Evolutionary conservation across 2,888 invertebrate genomes (phyloP), one percentile per base, ranked within the genome.

Genomic region (Tetranychus truncatus): DNA sequence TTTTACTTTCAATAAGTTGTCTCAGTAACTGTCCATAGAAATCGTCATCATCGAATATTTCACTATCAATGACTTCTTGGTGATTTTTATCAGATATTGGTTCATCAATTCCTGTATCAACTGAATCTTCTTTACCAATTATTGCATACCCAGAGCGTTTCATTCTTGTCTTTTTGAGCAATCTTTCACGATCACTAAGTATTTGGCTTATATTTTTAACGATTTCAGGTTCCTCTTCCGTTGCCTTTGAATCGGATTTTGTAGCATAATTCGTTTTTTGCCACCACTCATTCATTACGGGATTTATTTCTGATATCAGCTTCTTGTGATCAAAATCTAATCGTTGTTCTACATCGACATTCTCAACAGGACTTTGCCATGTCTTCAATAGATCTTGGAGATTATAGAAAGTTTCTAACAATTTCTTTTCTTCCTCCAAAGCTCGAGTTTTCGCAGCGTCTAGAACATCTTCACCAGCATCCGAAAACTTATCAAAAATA

Each of bases 1-100:
- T 89, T 83, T 95, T 95, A 78, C 89, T 89, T 82, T 96, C 94
- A 78, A 97, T 95, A 66, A 97, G 84, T 82, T 96, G 95, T 78
- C 92, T 85, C 71, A 97, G 84, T 75, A 95, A 85, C 80, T 94
- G 92, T 83, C 95, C 95, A 83, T 97, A 97, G 82, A 97, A 97
- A 82, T 97, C 97, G 80, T 91, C 91, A 81, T 97, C 97, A 82
- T 97, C 95, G 84, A 92, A 97, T 80, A 96, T 55, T 55, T 55
- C 15, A 55, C 55, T 55, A 2, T 55, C 11, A 55, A 2, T 55
- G 3, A 9, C 15, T 55, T 15, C 55, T 55, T 5, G 11, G 0
- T 55, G 55, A 55, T 55, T 55, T 15, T 55, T 6, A 55, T 6
- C 7, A 55, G 55, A 15, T 2, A 7, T 6, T 3, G 55, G 3